phyloP scores from a whole-genome alignment of 2,888 invertebrate species.

The Polydrusus cervinus region DNA sequence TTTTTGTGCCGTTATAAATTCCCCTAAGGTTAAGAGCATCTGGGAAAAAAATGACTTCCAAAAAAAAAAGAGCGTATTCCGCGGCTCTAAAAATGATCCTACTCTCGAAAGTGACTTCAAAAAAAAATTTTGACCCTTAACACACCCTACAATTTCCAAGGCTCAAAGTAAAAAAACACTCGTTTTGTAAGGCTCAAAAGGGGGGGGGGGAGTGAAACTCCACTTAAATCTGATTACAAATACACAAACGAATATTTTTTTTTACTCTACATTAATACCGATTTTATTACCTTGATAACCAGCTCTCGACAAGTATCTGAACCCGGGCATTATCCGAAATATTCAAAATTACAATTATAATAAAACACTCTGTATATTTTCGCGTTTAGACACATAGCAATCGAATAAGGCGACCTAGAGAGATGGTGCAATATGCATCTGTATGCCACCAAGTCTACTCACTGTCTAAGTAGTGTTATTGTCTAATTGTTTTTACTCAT shows the following conservation, averaged over 20 bases:
- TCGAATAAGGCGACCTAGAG: not conserved
- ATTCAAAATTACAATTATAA: not conserved
- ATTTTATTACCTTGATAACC: constrained; percentile 35
- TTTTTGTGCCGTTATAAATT: too few species aligned
- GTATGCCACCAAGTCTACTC: constrained; percentile 22
- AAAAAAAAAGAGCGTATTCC: too few species aligned
- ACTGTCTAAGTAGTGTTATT: not conserved
- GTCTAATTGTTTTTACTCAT: not conserved
- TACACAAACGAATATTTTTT: not conserved
- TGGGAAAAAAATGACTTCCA: too few species aligned
- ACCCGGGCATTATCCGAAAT: constrained; percentile 18
- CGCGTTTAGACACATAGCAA: constrained; percentile 22
- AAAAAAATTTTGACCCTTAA: too few species aligned
- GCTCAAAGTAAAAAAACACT: too few species aligned
- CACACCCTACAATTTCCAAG: too few species aligned
- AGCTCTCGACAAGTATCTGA: constrained; percentile 18
- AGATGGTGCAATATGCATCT: not conserved
- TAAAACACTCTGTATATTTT: constrained; percentile 19
- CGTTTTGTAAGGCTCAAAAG: too few species aligned
- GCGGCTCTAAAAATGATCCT: too few species aligned
- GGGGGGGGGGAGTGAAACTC: too few species aligned
- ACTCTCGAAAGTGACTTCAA: too few species aligned
- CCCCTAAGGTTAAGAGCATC: too few species aligned
- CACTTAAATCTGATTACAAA: not conserved
- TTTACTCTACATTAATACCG: not conserved